phyloP scores from a whole-genome alignment of 2,797 vertebrate genomes.

The Onychomys arenicola region DNA sequence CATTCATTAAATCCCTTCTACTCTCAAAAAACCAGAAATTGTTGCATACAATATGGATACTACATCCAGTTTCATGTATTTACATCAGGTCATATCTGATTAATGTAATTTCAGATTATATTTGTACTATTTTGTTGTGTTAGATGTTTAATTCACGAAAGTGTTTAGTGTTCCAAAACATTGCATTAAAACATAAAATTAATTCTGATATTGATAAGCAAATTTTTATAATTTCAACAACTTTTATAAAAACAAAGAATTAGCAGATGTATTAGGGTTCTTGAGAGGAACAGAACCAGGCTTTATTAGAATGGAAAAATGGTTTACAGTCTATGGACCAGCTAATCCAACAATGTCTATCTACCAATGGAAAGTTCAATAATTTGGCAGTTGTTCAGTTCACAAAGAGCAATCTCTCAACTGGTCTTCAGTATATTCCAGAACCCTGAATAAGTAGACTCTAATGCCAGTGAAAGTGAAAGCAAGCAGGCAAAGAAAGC shows the following conservation, averaged over 20 bases:
- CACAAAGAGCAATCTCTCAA: background rate
- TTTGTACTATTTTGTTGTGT: background rate
- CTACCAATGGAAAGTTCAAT: background rate
- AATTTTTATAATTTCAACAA: background rate
- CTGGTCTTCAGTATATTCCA: background rate
- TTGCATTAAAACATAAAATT: background rate
- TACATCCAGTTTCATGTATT: background rate
- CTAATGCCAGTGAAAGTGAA: background rate
- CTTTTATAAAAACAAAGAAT: background rate
- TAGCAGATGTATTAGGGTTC: background rate
- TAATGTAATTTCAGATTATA: background rate
- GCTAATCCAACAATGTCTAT: background rate
- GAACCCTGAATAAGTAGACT: background rate
- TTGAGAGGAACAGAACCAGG: background rate
- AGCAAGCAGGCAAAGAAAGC: background rate
- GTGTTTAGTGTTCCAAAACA: background rate
- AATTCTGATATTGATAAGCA: background rate
- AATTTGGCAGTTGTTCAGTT: too few species aligned
- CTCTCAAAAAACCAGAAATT: background rate
- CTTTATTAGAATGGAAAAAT: background rate
- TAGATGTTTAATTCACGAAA: slow-evolving; percentile 21
- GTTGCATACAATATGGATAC: background rate
- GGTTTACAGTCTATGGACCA: background rate
- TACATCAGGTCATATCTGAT: background rate
- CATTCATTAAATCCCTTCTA: background rate